Evolutionary conservation across 2,113 vertebrate species (phyloP).

Genomic region (Todiramphus saurophagus): DNA sequence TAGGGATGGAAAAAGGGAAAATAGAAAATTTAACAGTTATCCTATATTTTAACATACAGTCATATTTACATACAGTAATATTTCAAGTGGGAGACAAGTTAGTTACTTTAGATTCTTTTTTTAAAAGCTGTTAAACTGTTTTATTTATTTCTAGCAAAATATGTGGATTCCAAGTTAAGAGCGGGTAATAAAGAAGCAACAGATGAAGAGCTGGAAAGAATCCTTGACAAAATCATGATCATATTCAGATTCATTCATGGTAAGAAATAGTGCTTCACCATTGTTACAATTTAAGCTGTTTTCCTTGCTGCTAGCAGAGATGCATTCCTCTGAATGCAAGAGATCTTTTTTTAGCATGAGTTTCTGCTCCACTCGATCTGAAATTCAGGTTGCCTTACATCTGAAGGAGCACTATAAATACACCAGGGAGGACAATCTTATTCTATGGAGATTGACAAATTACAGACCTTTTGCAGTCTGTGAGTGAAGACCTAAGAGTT

Average conservation of each 20-base stretch:
- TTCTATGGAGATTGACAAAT: background rate
- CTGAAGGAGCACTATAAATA: background rate
- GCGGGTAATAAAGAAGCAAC: constrained; percentile 86
- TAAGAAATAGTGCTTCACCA: constrained; percentile 38
- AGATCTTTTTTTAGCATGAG: background rate
- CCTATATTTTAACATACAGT: background rate
- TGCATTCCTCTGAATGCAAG: background rate
- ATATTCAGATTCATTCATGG: constrained; percentile 86
- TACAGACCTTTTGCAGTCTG: background rate
- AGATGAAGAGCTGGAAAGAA: constrained; percentile 84
- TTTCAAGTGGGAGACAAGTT: background rate
- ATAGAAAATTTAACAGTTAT: background rate
- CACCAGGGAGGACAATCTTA: background rate
- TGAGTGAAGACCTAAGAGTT: background rate
- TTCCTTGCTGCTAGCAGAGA: background rate
- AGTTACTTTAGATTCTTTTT: background rate
- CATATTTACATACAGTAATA: background rate
- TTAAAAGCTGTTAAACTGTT: constrained; percentile 6
- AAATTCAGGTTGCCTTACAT: background rate
- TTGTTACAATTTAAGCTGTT: background rate
- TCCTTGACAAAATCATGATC: constrained; percentile 86
- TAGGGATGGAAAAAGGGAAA: background rate
- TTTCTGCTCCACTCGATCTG: background rate
- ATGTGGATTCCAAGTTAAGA: constrained; percentile 83
- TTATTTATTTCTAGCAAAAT: constrained; percentile 76